A percentile compares a stretch with the other conserved stretches of the same genome.
Evolutionary conservation across 2,113 vertebrate genomes (phyloP).

Genomic region (Oreochromis aureus): DNA sequence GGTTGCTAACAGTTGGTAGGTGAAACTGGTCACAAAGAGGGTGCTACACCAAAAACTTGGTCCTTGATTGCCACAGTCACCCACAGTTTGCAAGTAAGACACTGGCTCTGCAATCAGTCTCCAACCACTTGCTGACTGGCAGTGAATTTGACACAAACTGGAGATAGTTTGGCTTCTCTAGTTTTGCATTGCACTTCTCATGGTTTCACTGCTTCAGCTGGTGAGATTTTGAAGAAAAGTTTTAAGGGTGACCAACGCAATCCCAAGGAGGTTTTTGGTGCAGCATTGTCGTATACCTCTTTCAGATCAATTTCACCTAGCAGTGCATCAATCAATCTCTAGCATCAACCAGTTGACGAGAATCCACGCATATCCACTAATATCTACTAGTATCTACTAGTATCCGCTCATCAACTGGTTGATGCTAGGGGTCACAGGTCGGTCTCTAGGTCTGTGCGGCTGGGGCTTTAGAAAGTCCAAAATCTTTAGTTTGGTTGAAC

Average conservation of each 20-base stretch:
- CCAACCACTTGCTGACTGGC: neutral
- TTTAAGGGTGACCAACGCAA: neutral
- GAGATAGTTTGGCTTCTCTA: neutral
- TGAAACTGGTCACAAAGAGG: neutral
- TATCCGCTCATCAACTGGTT: neutral
- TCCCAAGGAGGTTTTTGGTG: neutral
- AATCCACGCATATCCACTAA: neutral
- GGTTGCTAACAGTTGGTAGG: neutral
- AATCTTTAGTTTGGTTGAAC: neutral
- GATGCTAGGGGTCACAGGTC: too few species aligned
- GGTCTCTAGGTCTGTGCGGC: neutral
- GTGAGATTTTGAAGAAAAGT: neutral
- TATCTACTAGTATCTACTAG: neutral
- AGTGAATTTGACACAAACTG: neutral
- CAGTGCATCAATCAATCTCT: neutral
- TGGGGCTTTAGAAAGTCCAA: neutral
- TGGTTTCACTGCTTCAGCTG: neutral
- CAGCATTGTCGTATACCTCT: neutral
- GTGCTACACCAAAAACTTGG: neutral
- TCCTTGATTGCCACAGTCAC: neutral
- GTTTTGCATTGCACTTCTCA: neutral
- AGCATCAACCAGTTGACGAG: neutral
- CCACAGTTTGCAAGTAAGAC: neutral
- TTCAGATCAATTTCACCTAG: neutral
- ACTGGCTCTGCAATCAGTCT: neutral